Conservation (phyloP, 2,888 invertebrate species). For the Clunio marinus region DNA sequence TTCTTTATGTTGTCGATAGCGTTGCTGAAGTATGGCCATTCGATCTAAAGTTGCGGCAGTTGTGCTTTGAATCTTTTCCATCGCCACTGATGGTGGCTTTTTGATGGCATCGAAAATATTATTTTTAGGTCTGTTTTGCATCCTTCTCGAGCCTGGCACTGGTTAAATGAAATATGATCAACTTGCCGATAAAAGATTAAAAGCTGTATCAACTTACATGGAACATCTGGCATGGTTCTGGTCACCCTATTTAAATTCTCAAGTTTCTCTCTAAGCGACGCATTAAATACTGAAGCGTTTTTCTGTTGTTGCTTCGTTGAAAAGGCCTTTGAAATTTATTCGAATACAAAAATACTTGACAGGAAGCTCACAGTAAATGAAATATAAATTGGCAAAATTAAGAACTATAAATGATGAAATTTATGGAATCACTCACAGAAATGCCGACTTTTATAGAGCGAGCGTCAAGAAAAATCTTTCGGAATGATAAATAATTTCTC, state of each 20-base stretch:
- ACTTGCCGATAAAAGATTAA: background rate
- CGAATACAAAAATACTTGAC: too few relatives aligned
- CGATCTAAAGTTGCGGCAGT: constrained; percentile 51
- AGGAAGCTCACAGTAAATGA: background rate
- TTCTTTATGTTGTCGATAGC: constrained; percentile 58
- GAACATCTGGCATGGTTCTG: constrained; percentile 57
- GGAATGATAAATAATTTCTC: too few relatives aligned
- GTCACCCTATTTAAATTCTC: constrained; percentile 53
- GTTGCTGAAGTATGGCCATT: constrained; percentile 54
- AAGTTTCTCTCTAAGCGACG: constrained; percentile 52
- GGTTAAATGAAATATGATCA: too few relatives aligned
- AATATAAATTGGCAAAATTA: constrained; percentile 3
- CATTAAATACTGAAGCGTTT: constrained; percentile 28
- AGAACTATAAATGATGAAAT: too few relatives aligned
- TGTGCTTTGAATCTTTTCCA: constrained; percentile 51
- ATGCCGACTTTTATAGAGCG: too few relatives aligned
- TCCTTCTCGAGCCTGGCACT: constrained; percentile 19
- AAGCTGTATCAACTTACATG: constrained; percentile 43
- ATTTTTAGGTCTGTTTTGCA: constrained; percentile 40
- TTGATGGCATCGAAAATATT: constrained; percentile 51
- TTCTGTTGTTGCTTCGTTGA: constrained; percentile 23
- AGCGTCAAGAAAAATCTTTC: too few relatives aligned
- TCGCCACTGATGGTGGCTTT: constrained; percentile 49
- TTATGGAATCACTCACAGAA: too few relatives aligned
- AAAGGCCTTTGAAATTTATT: constrained; percentile 23